A percentile compares a stretch with the other conserved stretches of the same genome.
These are phyloP conservation scores for Etheostoma nigrum DNA, from an alignment of 2,797 vertebrate genomes.

Conservation along the genomic window DNA sequence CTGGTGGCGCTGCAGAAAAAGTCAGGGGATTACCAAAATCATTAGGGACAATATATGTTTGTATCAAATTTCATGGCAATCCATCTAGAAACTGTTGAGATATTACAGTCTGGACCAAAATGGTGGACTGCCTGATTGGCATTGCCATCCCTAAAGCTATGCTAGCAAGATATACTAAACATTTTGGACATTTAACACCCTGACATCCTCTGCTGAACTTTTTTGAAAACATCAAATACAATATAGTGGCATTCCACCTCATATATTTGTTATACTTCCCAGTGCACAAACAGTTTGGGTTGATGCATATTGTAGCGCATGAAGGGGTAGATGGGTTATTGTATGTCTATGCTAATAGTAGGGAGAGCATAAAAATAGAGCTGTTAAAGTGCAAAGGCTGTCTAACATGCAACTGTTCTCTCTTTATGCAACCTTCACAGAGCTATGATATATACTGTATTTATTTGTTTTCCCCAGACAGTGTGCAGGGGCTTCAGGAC, in stretches of 20 bases:
- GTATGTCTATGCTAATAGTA: conserved; percentile 37
- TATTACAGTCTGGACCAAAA: neutral
- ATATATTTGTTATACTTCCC: neutral
- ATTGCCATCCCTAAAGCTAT: neutral
- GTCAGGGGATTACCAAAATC: neutral
- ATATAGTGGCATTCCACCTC: neutral
- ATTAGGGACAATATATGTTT: neutral
- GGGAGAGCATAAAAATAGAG: conserved; percentile 56
- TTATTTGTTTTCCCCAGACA: conserved; percentile 39
- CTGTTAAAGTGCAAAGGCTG: conserved; percentile 49
- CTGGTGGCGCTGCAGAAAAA: too few species aligned
- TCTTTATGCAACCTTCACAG: conserved; percentile 14
- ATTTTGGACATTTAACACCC: neutral
- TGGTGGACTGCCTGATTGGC: neutral
- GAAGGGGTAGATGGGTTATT: conserved; percentile 28
- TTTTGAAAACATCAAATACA: neutral
- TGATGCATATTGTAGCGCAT: conserved; percentile 39
- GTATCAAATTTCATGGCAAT: too few species aligned
- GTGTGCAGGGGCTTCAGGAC: conserved; percentile 6
- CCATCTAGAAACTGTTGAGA: neutral
- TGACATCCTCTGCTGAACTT: neutral
- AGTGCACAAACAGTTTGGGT: neutral
- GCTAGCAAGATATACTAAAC: neutral
- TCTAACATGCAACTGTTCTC: conserved; percentile 13
- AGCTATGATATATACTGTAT: conserved; percentile 7